Base-by-base conservation (phyloP, 2,888 invertebrate species). In the Agapetus fuscipes region DNA sequence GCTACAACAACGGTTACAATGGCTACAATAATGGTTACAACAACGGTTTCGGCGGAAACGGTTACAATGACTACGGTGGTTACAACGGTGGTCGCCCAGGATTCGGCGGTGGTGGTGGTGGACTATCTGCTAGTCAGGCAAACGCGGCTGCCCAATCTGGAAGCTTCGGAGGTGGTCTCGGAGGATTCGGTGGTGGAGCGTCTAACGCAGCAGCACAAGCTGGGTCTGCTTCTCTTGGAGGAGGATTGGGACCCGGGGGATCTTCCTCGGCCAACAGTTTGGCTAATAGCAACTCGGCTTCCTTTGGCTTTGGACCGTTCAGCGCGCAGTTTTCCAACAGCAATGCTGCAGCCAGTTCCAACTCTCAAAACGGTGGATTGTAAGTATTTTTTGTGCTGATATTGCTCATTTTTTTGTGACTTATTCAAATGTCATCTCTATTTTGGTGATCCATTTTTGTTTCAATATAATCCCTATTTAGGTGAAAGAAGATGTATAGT, bases 281-380 rank as follows among this genome's bases (percentile, higher is more conserved):
- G 9, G 51, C 56, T 11, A 54, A 51, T 34, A 52, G 55, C 3
- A 54, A 59, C 17, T 50, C 54, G 29, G 55, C 54, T 3, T 54
- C 46, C 36, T 54, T 57, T 33, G 57, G 48, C 31, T 43, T 57
- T 17, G 57, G 59, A 2, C 58, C 59, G 13, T 54, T 51, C 39
- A 50, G 53, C 20, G 56, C 56, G 7, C 50, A 50, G 17, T 54
- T 57, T 34, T 57, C 56, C 39, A 45, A 54, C 24, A 42, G 45
- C 37, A 33, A 43, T 16, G 37, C 46, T 15, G 30, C 33, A 20
- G 41, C 46, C 4, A 41, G 44, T 17, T 36, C 45, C 7, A 9
- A 11, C 20, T 37, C 42, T 2, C 11, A 32, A 10, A 27, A 17
- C 27, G 45, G 30, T 34, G 27, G 29, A 47, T 37, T 48, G 39